Conservation (phyloP, 2,797 vertebrate genomes). For the Takifugu ocellatus region DNA sequence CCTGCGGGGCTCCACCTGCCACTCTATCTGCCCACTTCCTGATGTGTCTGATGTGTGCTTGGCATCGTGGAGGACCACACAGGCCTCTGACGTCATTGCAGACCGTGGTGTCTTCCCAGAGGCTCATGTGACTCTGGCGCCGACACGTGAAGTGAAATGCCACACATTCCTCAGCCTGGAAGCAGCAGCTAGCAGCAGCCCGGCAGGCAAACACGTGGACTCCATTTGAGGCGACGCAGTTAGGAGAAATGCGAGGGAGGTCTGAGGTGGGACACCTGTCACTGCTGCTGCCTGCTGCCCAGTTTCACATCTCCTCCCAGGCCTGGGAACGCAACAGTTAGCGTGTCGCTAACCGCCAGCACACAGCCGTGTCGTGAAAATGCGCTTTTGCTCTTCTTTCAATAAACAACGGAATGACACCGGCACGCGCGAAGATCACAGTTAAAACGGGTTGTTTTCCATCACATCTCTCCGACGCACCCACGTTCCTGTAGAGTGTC, state of each 20-base stretch:
- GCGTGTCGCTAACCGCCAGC: slow-evolving; percentile 23
- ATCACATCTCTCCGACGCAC: too few species aligned
- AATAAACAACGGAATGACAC: too few species aligned
- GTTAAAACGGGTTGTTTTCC: too few species aligned
- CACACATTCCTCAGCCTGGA: slow-evolving; percentile 54
- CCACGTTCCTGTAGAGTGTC: too few species aligned
- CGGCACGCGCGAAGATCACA: too few species aligned
- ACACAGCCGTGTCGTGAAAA: too few species aligned
- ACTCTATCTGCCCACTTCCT: slow-evolving; percentile 2
- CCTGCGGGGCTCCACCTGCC: slow-evolving; percentile 22
- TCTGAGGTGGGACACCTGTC: slow-evolving; percentile 43
- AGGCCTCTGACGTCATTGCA: slow-evolving; percentile 10
- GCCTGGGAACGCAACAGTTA: slow-evolving; percentile 45
- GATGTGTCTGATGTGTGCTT: slow-evolving; percentile 24
- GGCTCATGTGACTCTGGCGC: slow-evolving; percentile 52
- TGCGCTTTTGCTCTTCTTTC: too few species aligned
- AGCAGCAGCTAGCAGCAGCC: slow-evolving; percentile 33
- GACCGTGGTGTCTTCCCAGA: slow-evolving; percentile 28
- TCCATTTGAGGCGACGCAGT: too few species aligned
- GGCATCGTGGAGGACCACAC: slow-evolving; percentile 9
- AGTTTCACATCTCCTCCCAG: slow-evolving; percentile 45
- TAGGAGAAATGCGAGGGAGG: slow-evolving; percentile 3
- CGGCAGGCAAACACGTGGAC: slow-evolving; percentile 29
- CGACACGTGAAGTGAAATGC: slow-evolving; percentile 62
- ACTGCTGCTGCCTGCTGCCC: slow-evolving; percentile 15